Evolutionary conservation across 2,797 vertebrate species (phyloP).

Genomic region (Zonotrichia albicollis): DNA sequence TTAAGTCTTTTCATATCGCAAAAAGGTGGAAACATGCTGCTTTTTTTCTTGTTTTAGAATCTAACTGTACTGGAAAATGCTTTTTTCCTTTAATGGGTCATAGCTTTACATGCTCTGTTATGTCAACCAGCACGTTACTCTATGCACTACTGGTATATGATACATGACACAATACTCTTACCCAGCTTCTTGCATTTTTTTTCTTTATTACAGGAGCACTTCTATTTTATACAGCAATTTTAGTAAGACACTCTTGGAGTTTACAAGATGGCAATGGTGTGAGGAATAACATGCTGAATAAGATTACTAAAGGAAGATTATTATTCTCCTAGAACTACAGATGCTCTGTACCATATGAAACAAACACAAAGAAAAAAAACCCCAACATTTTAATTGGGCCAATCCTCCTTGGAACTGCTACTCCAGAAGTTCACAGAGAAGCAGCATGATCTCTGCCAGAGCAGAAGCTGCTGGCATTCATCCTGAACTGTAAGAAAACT

Average conservation of each 20-base stretch:
- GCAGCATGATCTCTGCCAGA: not conserved
- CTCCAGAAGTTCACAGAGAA: not conserved
- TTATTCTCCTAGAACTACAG: not conserved
- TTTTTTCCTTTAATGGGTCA: not conserved
- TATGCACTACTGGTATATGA: not conserved
- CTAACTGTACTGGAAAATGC: not conserved
- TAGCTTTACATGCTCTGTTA: not conserved
- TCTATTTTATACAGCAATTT: not conserved
- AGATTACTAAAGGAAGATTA: not conserved
- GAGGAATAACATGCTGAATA: not conserved
- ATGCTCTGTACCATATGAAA: not conserved
- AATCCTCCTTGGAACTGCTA: not conserved
- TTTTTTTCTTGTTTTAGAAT: not conserved
- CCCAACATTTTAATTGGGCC: not conserved
- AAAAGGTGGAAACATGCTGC: not conserved
- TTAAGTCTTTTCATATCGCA: not conserved
- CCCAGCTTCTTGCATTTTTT: not conserved
- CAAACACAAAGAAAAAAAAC: not conserved
- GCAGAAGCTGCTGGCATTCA: not conserved
- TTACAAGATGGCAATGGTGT: fast-evolving
- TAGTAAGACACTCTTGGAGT: not conserved
- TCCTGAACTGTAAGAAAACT: not conserved
- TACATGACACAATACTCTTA: not conserved
- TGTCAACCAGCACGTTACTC: not conserved
- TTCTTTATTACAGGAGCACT: not conserved